Percentiles rank a stretch among this genome's conserved stretches.
Conservation (phyloP, 2,113 vertebrate genomes). For the Pyxicephalus adspersus region DNA sequence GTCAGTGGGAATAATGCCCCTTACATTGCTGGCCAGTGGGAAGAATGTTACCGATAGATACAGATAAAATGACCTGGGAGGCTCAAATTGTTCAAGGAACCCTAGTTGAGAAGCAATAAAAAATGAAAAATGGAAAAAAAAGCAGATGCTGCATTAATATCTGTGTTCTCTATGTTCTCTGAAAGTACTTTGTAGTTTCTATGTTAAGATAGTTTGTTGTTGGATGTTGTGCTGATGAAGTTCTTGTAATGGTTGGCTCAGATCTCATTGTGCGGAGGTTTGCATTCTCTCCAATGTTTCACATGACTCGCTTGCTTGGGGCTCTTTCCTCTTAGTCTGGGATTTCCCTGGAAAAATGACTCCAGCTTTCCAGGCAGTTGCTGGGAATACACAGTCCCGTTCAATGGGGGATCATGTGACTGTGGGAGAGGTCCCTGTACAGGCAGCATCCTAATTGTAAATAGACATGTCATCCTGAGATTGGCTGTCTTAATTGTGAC, state of each 20-base stretch:
- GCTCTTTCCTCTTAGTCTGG: conserved; percentile 34
- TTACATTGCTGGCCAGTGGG: no score
- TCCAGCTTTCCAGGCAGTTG: conserved; percentile 4
- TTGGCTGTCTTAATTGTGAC: conserved; percentile 19
- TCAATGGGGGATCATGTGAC: conserved; percentile 17
- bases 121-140: no score
- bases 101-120: no score
- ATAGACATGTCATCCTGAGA: conserved; percentile 38
- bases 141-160: no score
- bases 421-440: conserved; percentile 45
- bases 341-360: conserved; percentile 46
- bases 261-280: neutral
- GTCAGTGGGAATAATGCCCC: no score
- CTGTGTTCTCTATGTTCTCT: no score
- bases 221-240: neutral
- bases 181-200: no score
- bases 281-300: conserved; percentile 14
- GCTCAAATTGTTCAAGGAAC: no score
- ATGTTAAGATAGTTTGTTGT: no score
- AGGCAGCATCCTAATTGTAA: conserved; percentile 19
- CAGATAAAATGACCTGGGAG: no score
- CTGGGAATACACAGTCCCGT: conserved; percentile 42
- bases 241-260: neutral
- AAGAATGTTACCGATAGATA: no score
- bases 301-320: conserved; percentile 37